phyloP scores from a whole-genome alignment of 2,888 invertebrate genomes.

The Linnaemya tessellans region DNA sequence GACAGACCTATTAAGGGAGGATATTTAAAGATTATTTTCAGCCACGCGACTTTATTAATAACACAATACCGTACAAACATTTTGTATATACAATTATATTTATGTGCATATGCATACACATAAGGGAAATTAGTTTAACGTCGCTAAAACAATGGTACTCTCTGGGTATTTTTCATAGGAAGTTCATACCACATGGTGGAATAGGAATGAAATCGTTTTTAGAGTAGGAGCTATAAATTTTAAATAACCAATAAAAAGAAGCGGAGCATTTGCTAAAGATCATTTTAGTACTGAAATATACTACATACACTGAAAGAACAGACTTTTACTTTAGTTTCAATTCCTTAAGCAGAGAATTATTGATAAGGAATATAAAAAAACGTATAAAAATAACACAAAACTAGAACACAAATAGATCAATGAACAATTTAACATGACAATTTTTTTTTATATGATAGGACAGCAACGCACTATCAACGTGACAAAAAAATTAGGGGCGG shows the following conservation, averaged over 20 bases:
- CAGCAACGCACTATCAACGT: conserved; percentile 18
- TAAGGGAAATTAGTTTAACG: conserved; percentile 9
- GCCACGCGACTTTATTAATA: conserved; percentile 68
- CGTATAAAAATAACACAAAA: conserved; percentile 21
- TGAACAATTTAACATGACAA: conserved; percentile 3
- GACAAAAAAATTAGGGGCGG: conserved; percentile 16
- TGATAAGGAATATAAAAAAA: conserved; percentile 17
- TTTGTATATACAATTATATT: neutral
- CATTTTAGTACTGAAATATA: neutral
- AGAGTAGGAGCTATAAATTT: neutral
- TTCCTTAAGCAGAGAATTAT: conserved; percentile 34
- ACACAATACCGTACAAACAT: conserved; percentile 38
- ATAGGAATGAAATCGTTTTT: neutral
- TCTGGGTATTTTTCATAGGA: neutral
- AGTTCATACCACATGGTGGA: neutral
- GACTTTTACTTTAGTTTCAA: conserved; percentile 5
- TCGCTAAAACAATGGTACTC: conserved; percentile 12
- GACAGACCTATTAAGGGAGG: too few species aligned
- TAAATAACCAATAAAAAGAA: neutral
- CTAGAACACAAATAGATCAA: conserved; percentile 36
- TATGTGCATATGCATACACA: neutral
- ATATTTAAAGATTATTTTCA: conserved; percentile 59
- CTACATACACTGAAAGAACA: neutral
- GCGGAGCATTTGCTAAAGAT: neutral
- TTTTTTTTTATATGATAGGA: conserved; percentile 18